Base-by-base conservation (phyloP, 1,140 invertebrate species). In the Diuraphis noxia region DNA sequence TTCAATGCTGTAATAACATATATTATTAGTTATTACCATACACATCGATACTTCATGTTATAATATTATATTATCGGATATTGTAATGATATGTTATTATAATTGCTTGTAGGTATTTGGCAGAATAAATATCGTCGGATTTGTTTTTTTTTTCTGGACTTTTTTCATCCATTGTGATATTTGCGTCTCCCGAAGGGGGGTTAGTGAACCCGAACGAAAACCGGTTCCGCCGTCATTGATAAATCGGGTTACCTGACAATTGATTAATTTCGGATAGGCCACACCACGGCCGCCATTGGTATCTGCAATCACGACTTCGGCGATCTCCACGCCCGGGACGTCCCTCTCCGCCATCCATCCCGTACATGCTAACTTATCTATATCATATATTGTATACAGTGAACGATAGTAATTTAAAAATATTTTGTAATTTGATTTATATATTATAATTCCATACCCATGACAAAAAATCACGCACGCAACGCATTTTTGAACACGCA, bases 191-290 rank as follows among this genome's bases (percentile, higher is more conserved):
- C 52, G 52, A 89, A 36, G n/a, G 72, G 34, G 89, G 89, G n/a
- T 91, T 91, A 91, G 89, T 91, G 89, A 91, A 81, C 89, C 36
- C 89, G 43, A 25, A 36, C 38, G 40, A 34, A 91, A 91, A 91
- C 89, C 89, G 89, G 89, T 91, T 91, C 25, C 43, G 0, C 36
- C 89, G 34, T 81, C 43, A 49, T 91, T 91, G 89, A 91, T 38
- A 91, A 91, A 91, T 91, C 89, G 77, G 89, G 89, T 91, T 91
- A 46, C 34, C 34, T 81, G 89, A 91, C 89, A 91, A 91, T 91
- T 91, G 89, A 91, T 91, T 91, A 91, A 91, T 91, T 82, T 91
- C 77, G 89, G 43, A 91, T 91, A 91, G 82, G 25, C 89, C 89
- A 79, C 89, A 38, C 8, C 21, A 21, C 36, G 34, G 41, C 89